Percentiles rank a stretch among this genome's conserved stretches.
Conservation (phyloP, 35 echinoderm and acorn worm genomes). For the Lytechinus pictus region DNA sequence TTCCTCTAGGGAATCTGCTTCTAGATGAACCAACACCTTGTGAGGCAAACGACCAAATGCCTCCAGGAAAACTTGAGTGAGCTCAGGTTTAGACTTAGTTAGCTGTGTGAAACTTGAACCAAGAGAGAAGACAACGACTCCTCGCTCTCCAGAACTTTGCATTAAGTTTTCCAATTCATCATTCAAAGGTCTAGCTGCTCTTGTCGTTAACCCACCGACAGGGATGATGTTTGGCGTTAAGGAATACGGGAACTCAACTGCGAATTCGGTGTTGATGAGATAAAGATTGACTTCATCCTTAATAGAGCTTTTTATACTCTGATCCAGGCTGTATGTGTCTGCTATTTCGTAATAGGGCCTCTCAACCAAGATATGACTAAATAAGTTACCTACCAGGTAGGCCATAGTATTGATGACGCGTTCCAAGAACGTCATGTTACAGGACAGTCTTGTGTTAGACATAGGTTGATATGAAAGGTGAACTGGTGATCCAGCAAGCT, state of each 20-base stretch:
- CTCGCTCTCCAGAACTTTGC: conserved; percentile 64
- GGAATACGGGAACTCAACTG: conserved; percentile 60
- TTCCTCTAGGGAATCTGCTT: neutral
- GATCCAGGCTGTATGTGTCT: neutral
- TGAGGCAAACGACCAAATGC: conserved; percentile 54
- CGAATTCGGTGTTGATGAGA: conserved; percentile 48
- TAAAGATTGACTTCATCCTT: neutral
- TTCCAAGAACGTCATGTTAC: neutral
- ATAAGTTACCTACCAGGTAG: neutral
- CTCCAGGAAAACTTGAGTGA: conserved; percentile 23
- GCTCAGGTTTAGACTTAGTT: neutral
- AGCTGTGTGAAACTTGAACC: conserved; percentile 49
- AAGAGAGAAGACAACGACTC: conserved; percentile 72
- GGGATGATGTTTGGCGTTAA: conserved; percentile 62
- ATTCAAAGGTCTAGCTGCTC: conserved; percentile 33
- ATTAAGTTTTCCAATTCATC: conserved; percentile 77
- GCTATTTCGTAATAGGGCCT: neutral
- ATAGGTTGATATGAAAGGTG: neutral
- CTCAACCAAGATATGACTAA: neutral
- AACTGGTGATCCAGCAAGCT: neutral
- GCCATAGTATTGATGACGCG: conserved; percentile 16
- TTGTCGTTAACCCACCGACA: conserved; percentile 64
- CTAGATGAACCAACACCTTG: conserved; percentile 62
- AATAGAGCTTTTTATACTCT: neutral
- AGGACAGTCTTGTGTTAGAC: neutral